Percentiles rank a stretch among this genome's conserved stretches.
Conservation (phyloP, 2,888 invertebrate species). For the Eristalinus sepulchralis region DNA sequence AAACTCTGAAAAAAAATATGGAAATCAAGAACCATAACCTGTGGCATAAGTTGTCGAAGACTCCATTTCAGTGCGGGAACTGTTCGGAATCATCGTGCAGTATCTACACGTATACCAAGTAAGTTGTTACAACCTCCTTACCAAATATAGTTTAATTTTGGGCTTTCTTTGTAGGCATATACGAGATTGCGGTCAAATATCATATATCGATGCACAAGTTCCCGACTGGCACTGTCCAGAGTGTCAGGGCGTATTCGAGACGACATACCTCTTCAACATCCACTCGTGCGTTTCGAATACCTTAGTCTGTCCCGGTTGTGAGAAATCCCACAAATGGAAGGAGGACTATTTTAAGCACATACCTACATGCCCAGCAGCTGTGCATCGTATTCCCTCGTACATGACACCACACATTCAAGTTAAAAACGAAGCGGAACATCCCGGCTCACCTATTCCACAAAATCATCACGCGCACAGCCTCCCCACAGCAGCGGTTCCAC, state of each 20-base stretch:
- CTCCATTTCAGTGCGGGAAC: slow-evolving; percentile 81
- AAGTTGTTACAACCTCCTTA: background rate
- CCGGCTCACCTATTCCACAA: slow-evolving; percentile 44
- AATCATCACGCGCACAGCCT: background rate
- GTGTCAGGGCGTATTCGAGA: slow-evolving; percentile 77
- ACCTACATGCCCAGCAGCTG: slow-evolving; percentile 75
- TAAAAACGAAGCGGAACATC: slow-evolving; percentile 58
- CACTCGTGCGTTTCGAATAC: slow-evolving; percentile 78
- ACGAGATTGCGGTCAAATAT: slow-evolving; percentile 74
- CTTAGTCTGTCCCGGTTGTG: slow-evolving; percentile 78
- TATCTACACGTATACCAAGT: slow-evolving; percentile 76
- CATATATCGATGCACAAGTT: slow-evolving; percentile 72
- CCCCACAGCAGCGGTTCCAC: background rate
- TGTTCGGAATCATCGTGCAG: slow-evolving; percentile 77
- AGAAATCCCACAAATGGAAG: slow-evolving; percentile 74
- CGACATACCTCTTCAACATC: slow-evolving; percentile 79
- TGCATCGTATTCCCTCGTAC: slow-evolving; percentile 53
- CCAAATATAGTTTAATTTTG: background rate
- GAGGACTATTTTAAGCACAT: slow-evolving; percentile 77
- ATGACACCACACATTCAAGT: slow-evolving; percentile 62
- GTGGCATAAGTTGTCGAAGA: slow-evolving; percentile 79
- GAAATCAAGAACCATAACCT: slow-evolving; percentile 81
- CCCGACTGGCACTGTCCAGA: slow-evolving; percentile 78
- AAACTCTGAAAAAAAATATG: slow-evolving; percentile 79
- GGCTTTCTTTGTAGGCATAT: slow-evolving; percentile 74